Conservation (phyloP, 1,140 invertebrate genomes). For the Heliconius congener region DNA sequence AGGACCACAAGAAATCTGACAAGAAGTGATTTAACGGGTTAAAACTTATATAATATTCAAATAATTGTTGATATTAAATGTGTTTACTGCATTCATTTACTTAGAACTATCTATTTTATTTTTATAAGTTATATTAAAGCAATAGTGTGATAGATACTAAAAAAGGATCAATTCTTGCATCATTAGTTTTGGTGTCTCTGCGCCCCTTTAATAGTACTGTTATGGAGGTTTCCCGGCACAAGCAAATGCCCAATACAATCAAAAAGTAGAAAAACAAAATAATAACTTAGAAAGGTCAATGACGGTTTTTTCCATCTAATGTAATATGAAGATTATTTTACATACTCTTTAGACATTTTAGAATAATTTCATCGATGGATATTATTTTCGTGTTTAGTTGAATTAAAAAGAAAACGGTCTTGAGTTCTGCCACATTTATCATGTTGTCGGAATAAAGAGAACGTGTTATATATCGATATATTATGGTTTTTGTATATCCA, state of each 20-base stretch:
- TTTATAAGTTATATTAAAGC: background rate
- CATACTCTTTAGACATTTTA: too few species aligned
- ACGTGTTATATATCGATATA: too few species aligned
- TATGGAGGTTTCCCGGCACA: slow-evolving; percentile 18
- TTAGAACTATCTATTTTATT: background rate
- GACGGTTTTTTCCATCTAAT: background rate
- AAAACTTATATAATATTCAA: too few species aligned
- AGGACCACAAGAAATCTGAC: too few species aligned
- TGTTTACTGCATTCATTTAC: background rate
- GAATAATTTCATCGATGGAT: too few species aligned
- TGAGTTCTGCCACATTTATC: too few species aligned
- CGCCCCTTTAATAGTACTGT: slow-evolving; percentile 8
- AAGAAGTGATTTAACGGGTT: too few species aligned
- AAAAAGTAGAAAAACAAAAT: slow-evolving; percentile 11
- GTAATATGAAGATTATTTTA: background rate
- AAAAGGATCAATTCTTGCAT: background rate
- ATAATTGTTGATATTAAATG: background rate
- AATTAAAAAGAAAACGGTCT: too few species aligned
- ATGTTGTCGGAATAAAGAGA: too few species aligned
- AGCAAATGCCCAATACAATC: slow-evolving; percentile 13
- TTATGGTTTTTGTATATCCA: too few species aligned
- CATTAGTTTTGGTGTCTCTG: background rate
- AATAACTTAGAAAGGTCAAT: slow-evolving; percentile 5
- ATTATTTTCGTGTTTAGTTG: too few species aligned
- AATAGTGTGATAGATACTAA: background rate